phyloP scores from a whole-genome alignment of 2,113 vertebrate genomes.

The Pseudorhombus dupliciocellatus region DNA sequence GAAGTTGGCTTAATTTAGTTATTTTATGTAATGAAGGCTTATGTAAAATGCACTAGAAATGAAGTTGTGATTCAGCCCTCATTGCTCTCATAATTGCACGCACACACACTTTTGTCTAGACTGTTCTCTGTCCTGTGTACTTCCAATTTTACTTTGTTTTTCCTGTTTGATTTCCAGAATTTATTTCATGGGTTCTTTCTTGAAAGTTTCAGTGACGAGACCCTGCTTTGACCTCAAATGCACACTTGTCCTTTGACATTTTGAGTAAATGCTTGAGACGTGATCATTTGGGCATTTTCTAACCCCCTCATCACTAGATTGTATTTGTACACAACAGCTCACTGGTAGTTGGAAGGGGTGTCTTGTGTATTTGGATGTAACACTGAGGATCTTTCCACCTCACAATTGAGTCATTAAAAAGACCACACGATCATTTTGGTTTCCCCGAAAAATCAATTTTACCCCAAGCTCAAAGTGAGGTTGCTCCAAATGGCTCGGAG shows the following conservation, averaged over 20 bases:
- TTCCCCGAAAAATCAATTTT: constrained; percentile 72
- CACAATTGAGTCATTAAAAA: constrained; percentile 77
- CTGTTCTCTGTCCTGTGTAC: constrained; percentile 53
- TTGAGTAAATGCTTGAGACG: constrained; percentile 48
- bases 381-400: constrained; percentile 73
- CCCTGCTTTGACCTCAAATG: constrained; percentile 58
- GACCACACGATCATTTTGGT: constrained; percentile 74
- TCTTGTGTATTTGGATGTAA: constrained; percentile 66
- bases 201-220: constrained; percentile 40
- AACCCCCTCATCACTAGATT: constrained; percentile 17
- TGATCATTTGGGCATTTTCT: constrained; percentile 32
- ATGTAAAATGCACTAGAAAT: constrained; percentile 65
- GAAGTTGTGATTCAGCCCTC: constrained; percentile 59
- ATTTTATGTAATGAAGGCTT: constrained; percentile 71
- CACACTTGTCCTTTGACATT: constrained; percentile 68
- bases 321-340: constrained; percentile 63
- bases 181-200: constrained; percentile 53
- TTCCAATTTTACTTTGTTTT: constrained; percentile 67
- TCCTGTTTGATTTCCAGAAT: constrained; percentile 57
- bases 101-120: constrained; percentile 65
- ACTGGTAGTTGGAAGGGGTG: constrained; percentile 55
- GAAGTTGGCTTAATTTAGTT: constrained; percentile 69
- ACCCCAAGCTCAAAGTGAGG: constrained; percentile 65
- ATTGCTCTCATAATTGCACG: constrained; percentile 43
- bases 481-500: constrained; percentile 68